Percentiles rank a stretch among this genome's conserved stretches.
phyloP scores from a whole-genome alignment of 2,797 vertebrate genomes.

The Crenuchus spilurus region DNA sequence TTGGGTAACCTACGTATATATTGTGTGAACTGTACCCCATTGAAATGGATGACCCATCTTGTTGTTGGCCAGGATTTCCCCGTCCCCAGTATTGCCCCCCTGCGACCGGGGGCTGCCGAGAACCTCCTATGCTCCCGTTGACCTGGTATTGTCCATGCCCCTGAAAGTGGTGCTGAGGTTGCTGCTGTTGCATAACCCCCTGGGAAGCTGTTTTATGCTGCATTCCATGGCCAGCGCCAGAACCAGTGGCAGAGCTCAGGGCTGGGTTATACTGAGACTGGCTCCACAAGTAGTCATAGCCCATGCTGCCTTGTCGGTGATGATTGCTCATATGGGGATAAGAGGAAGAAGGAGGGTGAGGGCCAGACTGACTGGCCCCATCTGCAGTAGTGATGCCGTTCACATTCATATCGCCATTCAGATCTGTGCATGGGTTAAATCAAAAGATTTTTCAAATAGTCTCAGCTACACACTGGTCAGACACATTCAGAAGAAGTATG shows the following conservation, averaged over 20 bases:
- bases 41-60: slow-evolving; percentile 74
- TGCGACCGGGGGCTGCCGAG: slow-evolving; percentile 76
- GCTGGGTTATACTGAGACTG: slow-evolving; percentile 83
- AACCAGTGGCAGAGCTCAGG: slow-evolving; percentile 68
- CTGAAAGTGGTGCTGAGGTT: slow-evolving; percentile 84
- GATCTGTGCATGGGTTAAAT: slow-evolving; percentile 76
- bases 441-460: slow-evolving; percentile 27
- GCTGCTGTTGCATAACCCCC: slow-evolving; percentile 74
- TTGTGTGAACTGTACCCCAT: slow-evolving; percentile 76
- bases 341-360: slow-evolving; percentile 81
- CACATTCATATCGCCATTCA: slow-evolving; percentile 97
- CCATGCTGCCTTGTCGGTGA: slow-evolving; percentile 80
- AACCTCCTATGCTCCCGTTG: slow-evolving; percentile 83
- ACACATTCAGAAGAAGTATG: too few relatives aligned
- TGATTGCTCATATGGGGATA: slow-evolving; percentile 82
- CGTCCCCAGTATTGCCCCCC: slow-evolving; percentile 88
- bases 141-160: slow-evolving; percentile 86
- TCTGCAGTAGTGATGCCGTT: slow-evolving; percentile 97
- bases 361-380: slow-evolving; percentile 87
- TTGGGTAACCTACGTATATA: slow-evolving; percentile 80
- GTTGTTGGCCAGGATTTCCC: slow-evolving; percentile 81
- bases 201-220: slow-evolving; percentile 86
- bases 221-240: slow-evolving; percentile 65
- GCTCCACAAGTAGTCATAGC: slow-evolving; percentile 93
- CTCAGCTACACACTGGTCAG: neutral